Evolutionary conservation across 2,797 vertebrate genomes (phyloP), one percentile per base, ranked within the genome.

Genomic region (Trachurus trachurus): DNA sequence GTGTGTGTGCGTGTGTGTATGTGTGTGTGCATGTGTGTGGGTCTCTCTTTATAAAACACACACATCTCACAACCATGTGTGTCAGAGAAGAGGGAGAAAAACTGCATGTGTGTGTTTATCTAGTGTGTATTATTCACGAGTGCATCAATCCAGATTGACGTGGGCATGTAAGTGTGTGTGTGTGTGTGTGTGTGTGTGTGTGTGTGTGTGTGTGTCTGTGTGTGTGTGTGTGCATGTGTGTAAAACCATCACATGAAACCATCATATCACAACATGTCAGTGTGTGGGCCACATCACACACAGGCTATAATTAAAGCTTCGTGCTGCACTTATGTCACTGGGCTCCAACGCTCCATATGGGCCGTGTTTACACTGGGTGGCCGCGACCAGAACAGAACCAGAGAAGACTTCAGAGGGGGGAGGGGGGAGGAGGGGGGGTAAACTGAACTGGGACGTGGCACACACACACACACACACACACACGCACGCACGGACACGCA

Each of bases 181-280:
- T 26, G 26, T 26, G 26, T 26, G 26, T 26, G 26, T 26, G 26
- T 26, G 26, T 26, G 26, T 26, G 26, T 34, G 4, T 34, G 31
- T 34, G 31, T 34, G 31, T 34, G 5, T 34, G 31, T 34, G 31
- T 34, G 31, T 34, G 31, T 34, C 5, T 34, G 31, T 5, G 31
- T 34, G 31, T 34, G 31, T 34, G 31, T 34, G 31, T 5, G 50
- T 52, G 60, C 31, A 39, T 34, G 31, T 5, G 50, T 52, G 60
- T 39, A 39, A 12, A 11, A 75, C 75, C 73, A 54, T 87, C 50
- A 54, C 59, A 86, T 75, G 74, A 87, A 87, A 88, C 89, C 87
- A 77, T 90, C 85, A 78, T 86, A 90, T 92, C 91, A 88, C 89
- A 89, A 91, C 92, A 90, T 92, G 90, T 91, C 91, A 89, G 91